Conservation (phyloP, 2,888 invertebrate genomes). For the Homarus gammarus region DNA sequence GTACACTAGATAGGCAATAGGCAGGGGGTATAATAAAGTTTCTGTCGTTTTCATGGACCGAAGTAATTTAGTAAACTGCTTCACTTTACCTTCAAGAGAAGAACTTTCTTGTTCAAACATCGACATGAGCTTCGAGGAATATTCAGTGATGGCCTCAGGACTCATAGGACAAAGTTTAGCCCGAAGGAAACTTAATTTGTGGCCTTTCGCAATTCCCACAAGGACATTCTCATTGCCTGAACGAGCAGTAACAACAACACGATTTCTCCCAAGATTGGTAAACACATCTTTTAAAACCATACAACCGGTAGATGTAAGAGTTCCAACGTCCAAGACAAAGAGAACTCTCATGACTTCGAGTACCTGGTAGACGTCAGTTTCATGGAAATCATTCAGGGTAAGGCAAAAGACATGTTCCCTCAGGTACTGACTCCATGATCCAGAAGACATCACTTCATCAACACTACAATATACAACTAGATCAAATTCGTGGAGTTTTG, state of each 20-base stretch:
- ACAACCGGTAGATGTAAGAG: background rate
- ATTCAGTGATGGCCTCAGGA: conserved; percentile 37
- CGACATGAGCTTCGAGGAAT: conserved; percentile 33
- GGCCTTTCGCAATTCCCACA: conserved; percentile 15
- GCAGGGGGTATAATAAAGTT: conserved; percentile 43
- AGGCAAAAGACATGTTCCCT: conserved; percentile 44
- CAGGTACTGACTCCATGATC: conserved; percentile 59
- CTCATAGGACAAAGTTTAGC: conserved; percentile 58
- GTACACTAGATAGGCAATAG: conserved; percentile 48
- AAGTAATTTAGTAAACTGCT: conserved; percentile 37
- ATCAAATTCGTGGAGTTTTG: conserved; percentile 56
- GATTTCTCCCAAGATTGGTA: conserved; percentile 40
- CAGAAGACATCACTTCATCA: conserved; percentile 29
- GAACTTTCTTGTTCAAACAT: conserved; percentile 12
- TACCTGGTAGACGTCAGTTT: conserved; percentile 24
- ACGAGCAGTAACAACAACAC: conserved; percentile 26
- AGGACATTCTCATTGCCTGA: conserved; percentile 22
- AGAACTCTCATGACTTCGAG: conserved; percentile 26
- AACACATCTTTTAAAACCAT: conserved; percentile 42
- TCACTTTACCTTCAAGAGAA: conserved; percentile 6
- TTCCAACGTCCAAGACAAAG: conserved; percentile 47
- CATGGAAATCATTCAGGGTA: conserved; percentile 51
- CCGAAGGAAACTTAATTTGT: background rate
- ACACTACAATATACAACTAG: conserved; percentile 48
- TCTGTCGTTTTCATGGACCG: conserved; percentile 29